phyloP scores from a whole-genome alignment of 2,113 vertebrate species.

The Syrmaticus mikado region DNA sequence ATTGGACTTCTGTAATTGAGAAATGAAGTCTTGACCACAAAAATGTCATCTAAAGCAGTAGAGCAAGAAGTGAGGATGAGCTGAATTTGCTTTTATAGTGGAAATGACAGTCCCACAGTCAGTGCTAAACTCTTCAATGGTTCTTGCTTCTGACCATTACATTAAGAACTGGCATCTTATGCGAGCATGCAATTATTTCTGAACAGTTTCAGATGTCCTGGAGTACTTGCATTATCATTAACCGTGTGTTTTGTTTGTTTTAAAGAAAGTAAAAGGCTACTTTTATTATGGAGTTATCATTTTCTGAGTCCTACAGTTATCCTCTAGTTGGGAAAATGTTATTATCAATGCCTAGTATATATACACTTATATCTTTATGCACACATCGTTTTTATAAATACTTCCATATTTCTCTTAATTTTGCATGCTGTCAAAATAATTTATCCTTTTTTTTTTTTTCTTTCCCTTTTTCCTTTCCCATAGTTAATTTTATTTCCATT shows the following conservation, averaged over 20 bases:
- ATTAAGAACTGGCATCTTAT: background rate
- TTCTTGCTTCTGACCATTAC: background rate
- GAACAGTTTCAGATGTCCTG: background rate
- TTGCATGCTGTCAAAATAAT: background rate
- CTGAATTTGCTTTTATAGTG: background rate
- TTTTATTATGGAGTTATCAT: background rate
- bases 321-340: background rate
- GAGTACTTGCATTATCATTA: background rate
- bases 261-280: background rate
- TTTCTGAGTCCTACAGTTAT: background rate
- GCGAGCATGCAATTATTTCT: background rate
- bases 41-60: background rate
- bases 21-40: background rate
- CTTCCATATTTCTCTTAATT: background rate
- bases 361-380: background rate
- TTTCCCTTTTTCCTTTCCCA: no score
- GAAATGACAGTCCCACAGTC: accelerated
- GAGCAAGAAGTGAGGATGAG: background rate
- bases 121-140: background rate
- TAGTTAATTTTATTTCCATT: background rate
- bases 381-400: background rate
- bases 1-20: background rate
- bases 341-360: background rate
- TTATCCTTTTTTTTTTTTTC: background rate
- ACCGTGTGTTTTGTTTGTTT: background rate